Percentiles rank a stretch among this genome's conserved stretches.
Conservation (phyloP, 2,113 vertebrate species). For the Macaca nemestrina region DNA sequence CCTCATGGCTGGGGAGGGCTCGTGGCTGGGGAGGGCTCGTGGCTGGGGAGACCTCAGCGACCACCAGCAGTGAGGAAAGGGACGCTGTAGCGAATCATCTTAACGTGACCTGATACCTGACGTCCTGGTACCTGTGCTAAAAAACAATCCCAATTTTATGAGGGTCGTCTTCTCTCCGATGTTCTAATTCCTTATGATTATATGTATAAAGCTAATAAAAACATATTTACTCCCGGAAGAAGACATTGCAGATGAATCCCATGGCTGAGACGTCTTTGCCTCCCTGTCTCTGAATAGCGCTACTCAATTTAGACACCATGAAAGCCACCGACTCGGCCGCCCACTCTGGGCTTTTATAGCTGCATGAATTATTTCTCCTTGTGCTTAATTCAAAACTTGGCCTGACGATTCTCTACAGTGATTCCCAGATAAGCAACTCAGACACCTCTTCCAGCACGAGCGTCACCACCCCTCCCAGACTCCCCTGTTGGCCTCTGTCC, state of each 20-base stretch:
- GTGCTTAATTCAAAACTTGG: slow-evolving; percentile 66
- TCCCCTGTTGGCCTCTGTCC: background rate
- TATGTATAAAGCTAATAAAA: slow-evolving; percentile 51
- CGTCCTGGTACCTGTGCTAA: too few relatives aligned
- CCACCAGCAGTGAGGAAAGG: background rate
- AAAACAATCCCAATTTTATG: background rate
- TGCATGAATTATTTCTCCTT: slow-evolving; percentile 59
- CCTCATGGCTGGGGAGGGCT: too few relatives aligned
- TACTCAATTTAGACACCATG: slow-evolving; percentile 69
- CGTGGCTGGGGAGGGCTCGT: too few relatives aligned
- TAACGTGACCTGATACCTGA: background rate
- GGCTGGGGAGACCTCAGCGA: too few relatives aligned
- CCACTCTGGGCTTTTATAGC: slow-evolving; percentile 65
- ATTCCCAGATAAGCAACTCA: background rate
- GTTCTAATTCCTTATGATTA: slow-evolving; percentile 3
- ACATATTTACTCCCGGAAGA: slow-evolving; percentile 23
- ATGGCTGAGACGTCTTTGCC: background rate
- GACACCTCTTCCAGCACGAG: background rate
- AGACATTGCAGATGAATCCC: slow-evolving; percentile 50
- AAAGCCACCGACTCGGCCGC: slow-evolving; percentile 56
- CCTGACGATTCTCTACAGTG: slow-evolving; percentile 64
- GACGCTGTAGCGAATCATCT: background rate
- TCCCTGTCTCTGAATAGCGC: slow-evolving; percentile 52
- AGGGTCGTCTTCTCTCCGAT: background rate
- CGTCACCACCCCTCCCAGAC: background rate